A percentile compares a stretch with the other conserved stretches of the same genome.
Evolutionary conservation across 2,888 invertebrate genomes (phyloP).

Genomic region (Argyra leucocephala): DNA sequence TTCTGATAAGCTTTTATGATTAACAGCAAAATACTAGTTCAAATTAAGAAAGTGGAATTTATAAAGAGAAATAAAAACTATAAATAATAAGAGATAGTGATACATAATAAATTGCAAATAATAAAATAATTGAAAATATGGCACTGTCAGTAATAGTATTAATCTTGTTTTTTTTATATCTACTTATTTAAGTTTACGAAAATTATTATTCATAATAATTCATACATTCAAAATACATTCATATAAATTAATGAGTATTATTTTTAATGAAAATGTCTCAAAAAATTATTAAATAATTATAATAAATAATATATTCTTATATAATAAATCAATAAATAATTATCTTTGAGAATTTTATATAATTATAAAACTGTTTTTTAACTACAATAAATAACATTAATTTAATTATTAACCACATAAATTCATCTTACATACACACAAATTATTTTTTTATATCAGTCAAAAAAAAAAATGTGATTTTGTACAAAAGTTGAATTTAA

Average conservation of each 20-base stretch:
- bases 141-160: too few species aligned
- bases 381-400: too few species aligned
- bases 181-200: too few species aligned
- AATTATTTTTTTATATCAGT: not conserved
- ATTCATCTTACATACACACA: not conserved
- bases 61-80: too few species aligned
- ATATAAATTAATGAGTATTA: not conserved
- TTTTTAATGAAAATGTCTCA: not conserved
- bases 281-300: not conserved
- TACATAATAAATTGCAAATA: too few species aligned
- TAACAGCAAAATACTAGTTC: too few species aligned
- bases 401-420: not conserved
- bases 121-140: too few species aligned
- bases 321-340: not conserved
- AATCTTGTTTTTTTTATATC: too few species aligned
- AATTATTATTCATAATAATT: not conserved
- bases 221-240: not conserved
- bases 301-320: not conserved
- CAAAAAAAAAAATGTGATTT: not conserved
- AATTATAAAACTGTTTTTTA: not conserved
- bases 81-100: too few species aligned
- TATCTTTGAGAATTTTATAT: not conserved
- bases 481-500: too few species aligned
- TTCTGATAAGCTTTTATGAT: too few species aligned
- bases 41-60: too few species aligned